These are phyloP conservation scores for Serranus cabrilla DNA, from an alignment of 2,797 vertebrate species.

Conservation along the genomic window DNA sequence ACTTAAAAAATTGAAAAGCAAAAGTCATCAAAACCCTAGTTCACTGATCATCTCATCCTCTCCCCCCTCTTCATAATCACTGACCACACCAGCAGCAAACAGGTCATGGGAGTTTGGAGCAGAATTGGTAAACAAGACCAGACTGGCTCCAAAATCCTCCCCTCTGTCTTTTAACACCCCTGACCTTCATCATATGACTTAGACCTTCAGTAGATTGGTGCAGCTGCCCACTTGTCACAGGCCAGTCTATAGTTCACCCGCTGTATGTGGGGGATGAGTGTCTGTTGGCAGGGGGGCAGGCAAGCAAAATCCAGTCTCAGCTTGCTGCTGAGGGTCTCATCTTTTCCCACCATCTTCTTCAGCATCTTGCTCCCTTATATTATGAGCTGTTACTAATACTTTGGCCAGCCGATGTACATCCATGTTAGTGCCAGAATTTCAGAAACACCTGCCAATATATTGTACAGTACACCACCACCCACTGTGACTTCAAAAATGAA, in stretches of 20 bases:
- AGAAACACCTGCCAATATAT: too few relatives aligned
- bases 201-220: background rate
- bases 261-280: conserved; percentile 9
- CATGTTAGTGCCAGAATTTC: too few relatives aligned
- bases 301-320: background rate
- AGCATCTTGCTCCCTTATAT: conserved; percentile 7
- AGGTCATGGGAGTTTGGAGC: background rate
- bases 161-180: conserved; percentile 14
- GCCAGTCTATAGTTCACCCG: conserved; percentile 2
- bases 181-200: background rate
- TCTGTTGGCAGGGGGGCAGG: background rate
- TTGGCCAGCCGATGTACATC: too few relatives aligned
- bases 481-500: too few relatives aligned
- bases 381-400: too few relatives aligned
- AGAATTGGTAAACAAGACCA: conserved; percentile 23
- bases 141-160: conserved; percentile 16
- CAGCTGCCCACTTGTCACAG: conserved; percentile 3
- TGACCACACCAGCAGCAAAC: background rate
- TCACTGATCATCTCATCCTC: background rate
- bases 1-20: background rate
- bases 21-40: background rate
- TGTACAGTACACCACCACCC: too few relatives aligned
- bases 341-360: conserved; percentile 11
- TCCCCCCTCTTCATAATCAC: conserved; percentile 7
- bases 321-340: conserved; percentile 7